Evolutionary conservation across 2,113 vertebrate genomes (phyloP), one percentile per base, ranked within the genome.

Genomic region (Hippotragus niger): DNA sequence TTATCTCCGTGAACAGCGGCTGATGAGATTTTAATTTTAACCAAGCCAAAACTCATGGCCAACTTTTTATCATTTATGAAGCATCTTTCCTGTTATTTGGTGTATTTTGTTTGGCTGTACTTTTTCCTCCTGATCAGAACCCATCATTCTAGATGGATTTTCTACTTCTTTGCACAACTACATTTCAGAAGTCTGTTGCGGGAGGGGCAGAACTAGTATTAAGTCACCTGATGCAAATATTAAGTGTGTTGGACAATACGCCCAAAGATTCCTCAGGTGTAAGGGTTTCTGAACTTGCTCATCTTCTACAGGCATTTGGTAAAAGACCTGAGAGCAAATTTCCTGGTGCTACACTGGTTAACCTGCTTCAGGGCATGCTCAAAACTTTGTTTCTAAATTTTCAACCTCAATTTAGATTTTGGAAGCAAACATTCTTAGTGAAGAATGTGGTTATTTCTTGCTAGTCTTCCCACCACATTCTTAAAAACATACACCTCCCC

Each of bases 351-450:
- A 36, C 47, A 36, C 43, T 83, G 76, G 76, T 81, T 96, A 97
- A 94, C n/a, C 47, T 12, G 29, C 27, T 52, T 88, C 52, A 81
- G 57, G 95, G 88, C 19, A 8, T 80, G 76, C 78, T 95, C 36
- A 87, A 83, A 96, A 97, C 84, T 95, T 93, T 93, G 64, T 88
- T 94, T 97, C 74, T 94, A 97, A 96, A 93, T 74, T 93, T 62
- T 88, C 88, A 98, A 94, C 82, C 97, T 96, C 94, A 97, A 84
- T 94, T 95, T 96, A 95, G 82, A 87, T 96, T 82, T 92, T 98
- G 94, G 95, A 97, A 97, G 88, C 67, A 95, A 96, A 97, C 45
- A 96, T 93, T 95, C 58, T 84, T 83, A 53, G 92, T 88, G 82
- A 94, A 94, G 83, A 96, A 94, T 64, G 90, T 84, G 90, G 95